Evolutionary conservation across 2,113 vertebrate genomes (phyloP), one percentile per base, ranked within the genome.

Genomic region (Phylloscopus trochiloides): DNA sequence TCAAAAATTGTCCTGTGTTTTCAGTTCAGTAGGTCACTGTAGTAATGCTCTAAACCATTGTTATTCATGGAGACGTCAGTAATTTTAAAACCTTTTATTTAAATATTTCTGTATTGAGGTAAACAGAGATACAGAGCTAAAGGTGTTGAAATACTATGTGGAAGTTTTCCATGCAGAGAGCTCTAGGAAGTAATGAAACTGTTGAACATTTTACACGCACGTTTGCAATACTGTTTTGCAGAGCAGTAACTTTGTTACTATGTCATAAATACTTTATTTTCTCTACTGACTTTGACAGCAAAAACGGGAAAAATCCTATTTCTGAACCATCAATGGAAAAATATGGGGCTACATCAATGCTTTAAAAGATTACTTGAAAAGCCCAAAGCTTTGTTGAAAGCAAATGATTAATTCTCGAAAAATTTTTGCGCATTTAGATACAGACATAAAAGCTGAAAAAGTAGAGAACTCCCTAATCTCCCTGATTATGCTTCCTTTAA

Each of bases 351-450:
- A 75, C n/a, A 67, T 61, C 45, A 85, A 8, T 31, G n/a, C 59
- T 84, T 7, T 67, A 95, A 78, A 54, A 36, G 61, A 63, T 31
- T 83, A 70, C n/a, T 91, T 89, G 42, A 87, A 93, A 94, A 90
- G 62, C 62, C 55, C 43, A 76, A 90, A 97, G 63, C 26, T 65
- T 68, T 92, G 77, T 32, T 91, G n/a, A 75, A 82, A 81, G 32
- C 18, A 73, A 87, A 74, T 72, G 1, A 92, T 94, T 91, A 92
- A 78, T 92, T 81, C 50, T 57, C 90, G 25, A 96, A 91, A 72
- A 29, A 29, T 68, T 75, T 52, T 75, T 0, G 2, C 3, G 9
- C 45, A 67, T 87, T 86, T 74, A 84, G 50, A 84, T 81, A 78
- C 8, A 75, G 77, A 73, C 38, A 91, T 83, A 73, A 92, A 83